Conservation (phyloP, 2,797 vertebrate species). For the Chrysocyon brachyurus region DNA sequence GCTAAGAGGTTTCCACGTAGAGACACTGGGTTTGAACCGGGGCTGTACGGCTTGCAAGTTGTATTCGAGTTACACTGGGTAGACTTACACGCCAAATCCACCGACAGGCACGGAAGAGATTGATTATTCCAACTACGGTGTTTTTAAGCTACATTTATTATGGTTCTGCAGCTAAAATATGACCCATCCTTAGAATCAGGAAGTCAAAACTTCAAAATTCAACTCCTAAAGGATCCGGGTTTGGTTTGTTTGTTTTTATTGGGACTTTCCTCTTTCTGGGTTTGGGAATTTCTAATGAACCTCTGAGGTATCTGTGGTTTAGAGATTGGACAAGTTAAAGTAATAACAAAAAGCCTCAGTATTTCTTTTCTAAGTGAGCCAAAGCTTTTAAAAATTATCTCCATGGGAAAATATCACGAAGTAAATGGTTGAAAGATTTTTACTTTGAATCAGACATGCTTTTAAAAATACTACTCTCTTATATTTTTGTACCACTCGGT, state of each 20-base stretch:
- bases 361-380: constrained; percentile 69
- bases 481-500: constrained; percentile 60
- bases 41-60: not conserved
- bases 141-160: not conserved
- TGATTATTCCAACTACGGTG: not conserved
- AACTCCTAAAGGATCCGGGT: constrained; percentile 66
- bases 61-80: not conserved
- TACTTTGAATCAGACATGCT: constrained; percentile 61
- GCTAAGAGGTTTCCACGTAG: not conserved
- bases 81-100: not conserved
- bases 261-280: constrained; percentile 70
- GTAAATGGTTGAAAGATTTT: constrained; percentile 66
- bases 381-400: constrained; percentile 81
- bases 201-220: constrained; percentile 67
- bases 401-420: constrained; percentile 76
- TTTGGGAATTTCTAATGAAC: constrained; percentile 84
- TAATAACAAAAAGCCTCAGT: constrained; percentile 65
- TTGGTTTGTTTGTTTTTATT: constrained; percentile 76
- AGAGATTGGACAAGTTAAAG: constrained; percentile 69
- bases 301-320: constrained; percentile 80
- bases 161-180: constrained; percentile 65
- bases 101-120: not conserved
- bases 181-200: constrained; percentile 57
- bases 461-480: constrained; percentile 46
- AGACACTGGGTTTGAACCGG: not conserved